Percentiles rank a stretch among this genome's conserved stretches.
phyloP scores from a whole-genome alignment of 2,888 invertebrate genomes.

The Ectemnius continuus region DNA sequence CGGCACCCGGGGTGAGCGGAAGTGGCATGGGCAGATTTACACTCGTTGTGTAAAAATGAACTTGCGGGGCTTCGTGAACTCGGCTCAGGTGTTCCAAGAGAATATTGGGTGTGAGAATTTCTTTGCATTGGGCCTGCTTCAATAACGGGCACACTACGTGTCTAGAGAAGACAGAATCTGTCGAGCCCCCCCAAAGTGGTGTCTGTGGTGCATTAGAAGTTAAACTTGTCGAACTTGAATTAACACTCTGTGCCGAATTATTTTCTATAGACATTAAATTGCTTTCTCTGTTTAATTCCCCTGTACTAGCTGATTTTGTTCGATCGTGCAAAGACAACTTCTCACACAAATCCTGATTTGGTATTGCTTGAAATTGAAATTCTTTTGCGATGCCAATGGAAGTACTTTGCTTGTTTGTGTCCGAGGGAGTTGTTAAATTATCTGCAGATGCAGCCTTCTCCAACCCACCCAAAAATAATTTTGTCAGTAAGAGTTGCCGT shows the following conservation, averaged over 20 bases:
- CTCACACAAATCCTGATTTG: conserved; percentile 47
- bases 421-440: conserved; percentile 62
- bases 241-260: conserved; percentile 4
- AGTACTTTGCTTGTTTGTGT: background rate
- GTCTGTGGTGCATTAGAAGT: conserved; percentile 64
- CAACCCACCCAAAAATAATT: conserved; percentile 57
- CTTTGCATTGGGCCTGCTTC: conserved; percentile 56
- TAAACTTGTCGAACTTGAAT: conserved; percentile 41
- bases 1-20: conserved; percentile 64
- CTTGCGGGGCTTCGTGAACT: conserved; percentile 64
- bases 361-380: background rate
- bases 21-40: conserved; percentile 66
- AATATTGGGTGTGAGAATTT: conserved; percentile 57
- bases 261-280: conserved; percentile 18
- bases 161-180: conserved; percentile 64
- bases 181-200: conserved; percentile 72
- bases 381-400: background rate
- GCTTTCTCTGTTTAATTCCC: conserved; percentile 64
- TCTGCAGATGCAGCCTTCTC: conserved; percentile 73
- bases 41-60: conserved; percentile 67
- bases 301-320: conserved; percentile 74
- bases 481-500: conserved; percentile 43
- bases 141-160: conserved; percentile 66
- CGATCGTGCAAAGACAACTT: conserved; percentile 64
- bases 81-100: conserved; percentile 68